Base-by-base conservation (phyloP, 2,888 invertebrate genomes). In the Synanthedon tipuliformis region DNA sequence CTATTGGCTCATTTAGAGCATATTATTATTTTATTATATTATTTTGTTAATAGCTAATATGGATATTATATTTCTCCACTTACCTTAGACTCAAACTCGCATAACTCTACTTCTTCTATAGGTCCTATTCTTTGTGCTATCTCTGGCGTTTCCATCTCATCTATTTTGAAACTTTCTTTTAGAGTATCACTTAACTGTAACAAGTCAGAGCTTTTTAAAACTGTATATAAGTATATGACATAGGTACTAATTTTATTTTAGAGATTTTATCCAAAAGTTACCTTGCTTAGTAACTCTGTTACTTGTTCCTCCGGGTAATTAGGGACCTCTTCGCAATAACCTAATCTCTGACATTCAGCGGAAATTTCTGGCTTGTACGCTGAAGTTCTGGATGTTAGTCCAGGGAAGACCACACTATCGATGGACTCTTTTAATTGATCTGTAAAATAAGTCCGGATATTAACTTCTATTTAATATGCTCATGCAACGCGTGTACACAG, bases 71-170 rank as follows among this genome's bases (percentile, higher is more conserved):
- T 7, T 23, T 23, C 27, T 8, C 8, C 8, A 45, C 62, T 56
- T 63, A 83, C 77, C 67, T 55, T 69, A 61, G 81, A 73, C 3
- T 59, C 62, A 45, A 78, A 84, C 1, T 62, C 57, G 61, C 90
- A 90, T 1, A 90, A 64, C 23, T 81, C 81, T 15, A 81, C 65
- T 52, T 88, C 80, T 1, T 75, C 79, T 13, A 64, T 68, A 34
- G 79, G 74, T 13, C 87, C 84, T 53, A 88, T 76, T 11, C 90
- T 78, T 55, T 88, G 82, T 2, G 78, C 74, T 34, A 90, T 81
- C 49, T 88, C 76, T 1, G 77, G 76, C 1, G 71, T 63, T 1
- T 82, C 82, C 15, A 75, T 53, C 13, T 73, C 61, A n/a, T 83
- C 78, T 16, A 76, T 58, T 62, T 65, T 81, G 73, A 73, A 83